Base-by-base conservation (phyloP, 2,797 vertebrate genomes). In the Clarias platycephalus region DNA sequence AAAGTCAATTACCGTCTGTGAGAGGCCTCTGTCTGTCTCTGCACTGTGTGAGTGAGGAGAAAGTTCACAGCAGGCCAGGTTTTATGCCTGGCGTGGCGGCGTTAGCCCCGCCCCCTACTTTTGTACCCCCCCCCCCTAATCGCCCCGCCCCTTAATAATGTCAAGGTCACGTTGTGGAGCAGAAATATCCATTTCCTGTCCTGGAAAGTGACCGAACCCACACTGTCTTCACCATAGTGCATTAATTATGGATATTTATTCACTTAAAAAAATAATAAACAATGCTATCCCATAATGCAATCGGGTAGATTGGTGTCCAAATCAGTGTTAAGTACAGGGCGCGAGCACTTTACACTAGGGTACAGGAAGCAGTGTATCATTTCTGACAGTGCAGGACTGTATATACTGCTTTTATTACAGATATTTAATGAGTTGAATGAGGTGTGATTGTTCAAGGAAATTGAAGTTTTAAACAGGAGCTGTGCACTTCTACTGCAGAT, bases 41-140 rank as follows among this genome's bases (percentile, higher is more conserved):
- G 83, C 91, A 92, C 92, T 92, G 91, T 94, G 93, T 92, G 94
- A 95, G 95, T 95, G 90, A 76, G 88, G 85, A 85, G 44, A 88
- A 87, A 22, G 58, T 8, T 4, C 13, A 9, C 78, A 67, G 86
- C 55, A 49, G 88, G 2, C 57, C 6, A 83, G 44, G 84, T 91
- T 94, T 92, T 95, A 95, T 95, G 80, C 53, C 81, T 85, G 78
- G 63, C 90, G 79, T 84, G 83, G 85, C 75, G 75, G 1, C 18
- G 13, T 66, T 55, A 87, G 26, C 89, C 92, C 88, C 94, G 76
- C 95, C 95, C 89, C 62, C 18, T 28, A 72, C 87, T 87, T 89
- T 5, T 5, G 44, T 79, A 77, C 37, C 22, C 60, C 22, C 1
- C 24, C 24, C 22, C 2, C 24, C 22, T 9, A 31, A 81, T 86